Percentiles rank a stretch among this genome's conserved stretches.
Conservation (phyloP, 2,113 vertebrate species). For the Sitta europaea region DNA sequence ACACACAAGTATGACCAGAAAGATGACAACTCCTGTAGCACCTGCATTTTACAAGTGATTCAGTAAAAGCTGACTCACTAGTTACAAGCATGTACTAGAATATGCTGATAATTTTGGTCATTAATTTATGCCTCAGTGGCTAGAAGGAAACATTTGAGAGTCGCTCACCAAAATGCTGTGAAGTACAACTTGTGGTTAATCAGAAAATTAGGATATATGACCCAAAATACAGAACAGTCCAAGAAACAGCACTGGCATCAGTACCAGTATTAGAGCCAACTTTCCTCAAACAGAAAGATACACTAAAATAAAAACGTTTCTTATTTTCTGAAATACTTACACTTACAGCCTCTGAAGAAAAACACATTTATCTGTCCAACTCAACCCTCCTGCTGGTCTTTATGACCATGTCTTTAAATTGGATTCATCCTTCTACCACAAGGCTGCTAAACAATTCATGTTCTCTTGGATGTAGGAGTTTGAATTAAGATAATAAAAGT, state of each 20-base stretch:
- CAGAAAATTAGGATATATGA: neutral
- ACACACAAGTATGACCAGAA: neutral
- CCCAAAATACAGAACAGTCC: neutral
- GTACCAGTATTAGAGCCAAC: neutral
- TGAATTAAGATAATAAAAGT: neutral
- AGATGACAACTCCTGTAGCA: neutral
- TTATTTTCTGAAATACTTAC: neutral
- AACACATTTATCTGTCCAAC: neutral
- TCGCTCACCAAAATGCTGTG: neutral
- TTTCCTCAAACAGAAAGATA: neutral
- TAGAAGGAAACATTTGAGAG: neutral
- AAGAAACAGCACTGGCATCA: neutral
- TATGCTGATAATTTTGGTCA: neutral
- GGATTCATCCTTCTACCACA: neutral
- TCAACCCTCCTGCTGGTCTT: neutral
- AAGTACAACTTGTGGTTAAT: neutral
- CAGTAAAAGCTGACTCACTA: neutral
- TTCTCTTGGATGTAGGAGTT: neutral
- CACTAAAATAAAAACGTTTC: neutral
- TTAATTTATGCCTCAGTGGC: neutral
- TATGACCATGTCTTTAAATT: neutral
- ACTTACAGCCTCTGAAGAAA: neutral
- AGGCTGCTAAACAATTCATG: neutral
- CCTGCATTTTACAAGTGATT: neutral
- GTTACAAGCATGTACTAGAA: neutral